Percentiles rank a stretch among this genome's conserved stretches.
Evolutionary conservation across 1,140 invertebrate species (phyloP).

Genomic region (Bombus pyrosoma): DNA sequence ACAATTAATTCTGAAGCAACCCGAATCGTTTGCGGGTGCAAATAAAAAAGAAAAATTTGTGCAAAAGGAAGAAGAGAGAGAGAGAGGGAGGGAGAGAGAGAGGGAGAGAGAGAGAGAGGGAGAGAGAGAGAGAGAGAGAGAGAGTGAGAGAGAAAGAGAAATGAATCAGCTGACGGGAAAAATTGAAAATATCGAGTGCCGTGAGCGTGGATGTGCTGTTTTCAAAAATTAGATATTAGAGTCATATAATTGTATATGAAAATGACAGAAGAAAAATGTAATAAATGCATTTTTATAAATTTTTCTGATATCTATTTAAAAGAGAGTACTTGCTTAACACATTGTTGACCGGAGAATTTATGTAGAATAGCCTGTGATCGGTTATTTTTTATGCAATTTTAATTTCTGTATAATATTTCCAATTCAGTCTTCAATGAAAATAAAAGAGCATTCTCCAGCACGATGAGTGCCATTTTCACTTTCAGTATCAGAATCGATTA

Average conservation of each 20-base stretch:
- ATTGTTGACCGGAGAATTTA: too few species aligned
- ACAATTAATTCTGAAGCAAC: constrained; percentile 48
- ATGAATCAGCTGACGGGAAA: not conserved
- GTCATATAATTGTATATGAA: not conserved
- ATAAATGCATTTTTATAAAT: not conserved
- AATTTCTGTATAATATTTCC: too few species aligned
- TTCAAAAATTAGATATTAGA: not conserved
- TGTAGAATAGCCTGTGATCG: too few species aligned
- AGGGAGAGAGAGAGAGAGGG: too few species aligned
- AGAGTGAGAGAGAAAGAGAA: not conserved
- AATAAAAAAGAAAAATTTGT: not conserved
- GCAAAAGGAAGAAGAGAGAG: not conserved
- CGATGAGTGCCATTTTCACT: too few species aligned
- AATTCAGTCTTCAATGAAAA: too few species aligned
- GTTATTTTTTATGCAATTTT: too few species aligned
- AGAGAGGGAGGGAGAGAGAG: too few species aligned
- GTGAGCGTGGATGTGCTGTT: not conserved
- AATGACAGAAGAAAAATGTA: not conserved
- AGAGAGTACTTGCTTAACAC: too few species aligned
- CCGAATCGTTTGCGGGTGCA: not conserved
- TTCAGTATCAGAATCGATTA: too few species aligned
- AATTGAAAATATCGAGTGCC: not conserved
- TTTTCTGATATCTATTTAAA: not conserved
- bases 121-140: not conserved
- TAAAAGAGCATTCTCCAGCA: too few species aligned